Percentiles rank a stretch among this genome's conserved stretches.
Conservation (phyloP, 2,797 vertebrate species). For the Spinus olivaceus region DNA sequence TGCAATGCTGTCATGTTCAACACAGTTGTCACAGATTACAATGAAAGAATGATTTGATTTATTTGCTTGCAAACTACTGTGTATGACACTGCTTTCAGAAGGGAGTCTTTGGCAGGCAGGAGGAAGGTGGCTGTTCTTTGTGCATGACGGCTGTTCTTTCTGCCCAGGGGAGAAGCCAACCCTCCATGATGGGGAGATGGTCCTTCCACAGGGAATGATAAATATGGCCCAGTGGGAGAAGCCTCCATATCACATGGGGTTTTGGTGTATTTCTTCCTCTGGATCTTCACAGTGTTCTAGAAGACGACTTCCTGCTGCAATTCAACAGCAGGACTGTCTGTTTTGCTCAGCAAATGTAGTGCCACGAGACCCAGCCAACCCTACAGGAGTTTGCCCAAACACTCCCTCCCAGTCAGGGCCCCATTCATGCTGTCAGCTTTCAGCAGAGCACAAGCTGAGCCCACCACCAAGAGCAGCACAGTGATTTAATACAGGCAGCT, state of each 20-base stretch:
- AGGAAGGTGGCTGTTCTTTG: not conserved
- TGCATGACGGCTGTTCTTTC: not conserved
- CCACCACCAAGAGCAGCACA: not conserved
- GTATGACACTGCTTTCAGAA: not conserved
- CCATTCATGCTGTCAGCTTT: not conserved
- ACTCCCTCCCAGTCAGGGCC: not conserved
- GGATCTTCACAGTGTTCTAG: not conserved
- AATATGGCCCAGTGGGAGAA: not conserved
- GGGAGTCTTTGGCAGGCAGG: not conserved
- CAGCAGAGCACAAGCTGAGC: not conserved
- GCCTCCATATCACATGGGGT: not conserved
- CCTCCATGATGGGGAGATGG: rapidly evolving
- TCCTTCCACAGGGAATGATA: not conserved
- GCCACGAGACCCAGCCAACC: not conserved
- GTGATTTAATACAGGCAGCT: not conserved
- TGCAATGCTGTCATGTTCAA: not conserved
- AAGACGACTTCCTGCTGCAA: not conserved
- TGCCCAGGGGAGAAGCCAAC: not conserved
- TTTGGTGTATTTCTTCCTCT: not conserved
- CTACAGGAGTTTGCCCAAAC: not conserved
- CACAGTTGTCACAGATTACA: not conserved
- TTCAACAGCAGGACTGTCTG: not conserved
- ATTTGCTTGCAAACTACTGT: not conserved
- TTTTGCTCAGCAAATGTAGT: not conserved
- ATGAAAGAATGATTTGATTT: not conserved